Evolutionary conservation across 2,888 invertebrate species (phyloP), one percentile per base, ranked within the genome.

Genomic region (Hydrotaea diabolus): DNA sequence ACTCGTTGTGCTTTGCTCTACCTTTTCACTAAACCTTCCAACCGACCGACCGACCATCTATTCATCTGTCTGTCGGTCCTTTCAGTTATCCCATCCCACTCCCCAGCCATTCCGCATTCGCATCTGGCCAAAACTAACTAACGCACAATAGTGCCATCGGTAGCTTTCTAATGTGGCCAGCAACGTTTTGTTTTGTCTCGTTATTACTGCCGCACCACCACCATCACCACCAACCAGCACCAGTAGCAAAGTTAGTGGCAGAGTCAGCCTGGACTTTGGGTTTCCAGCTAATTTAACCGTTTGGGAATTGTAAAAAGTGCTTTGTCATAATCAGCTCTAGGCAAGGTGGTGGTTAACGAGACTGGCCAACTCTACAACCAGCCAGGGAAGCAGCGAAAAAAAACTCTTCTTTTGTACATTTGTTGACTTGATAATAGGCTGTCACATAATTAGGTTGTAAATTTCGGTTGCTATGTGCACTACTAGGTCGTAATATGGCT

Each of bases 381-480:
- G 71, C 26, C 78, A 78, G 39, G 21, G 74, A 64, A 76, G 55
- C 72, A 76, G 86, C 86, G 80, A 87, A 84, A 88, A 88, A 89
- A 88, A 89, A 85, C 87, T 89, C 87, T 87, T 66, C 86, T 82
- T 85, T 84, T 82, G 78, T 73, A 69, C 71, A 90, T 90, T 90
- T 90, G 90, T 88, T 89, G 91, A 90, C 88, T 90, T 90, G 90
- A 90, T 90, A 90, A 90, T 90, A 90, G 90, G 89, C 89, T 90
- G 90, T 90, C 90, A 90, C 88, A 89, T 89, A 90, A 90, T 90
- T 90, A 90, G 88, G 88, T 87, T 88, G 87, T 87, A 89, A 85
- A 90, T 89, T 83, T 81, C 74, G 85, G 77, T 82, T 71, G 64
- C 73, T 74, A 69, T 80, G 46, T 46, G 43, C 46, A 82, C 71